These are phyloP conservation scores for Argentina silus DNA, from an alignment of 2,797 vertebrate genomes.

Conservation along the genomic window DNA sequence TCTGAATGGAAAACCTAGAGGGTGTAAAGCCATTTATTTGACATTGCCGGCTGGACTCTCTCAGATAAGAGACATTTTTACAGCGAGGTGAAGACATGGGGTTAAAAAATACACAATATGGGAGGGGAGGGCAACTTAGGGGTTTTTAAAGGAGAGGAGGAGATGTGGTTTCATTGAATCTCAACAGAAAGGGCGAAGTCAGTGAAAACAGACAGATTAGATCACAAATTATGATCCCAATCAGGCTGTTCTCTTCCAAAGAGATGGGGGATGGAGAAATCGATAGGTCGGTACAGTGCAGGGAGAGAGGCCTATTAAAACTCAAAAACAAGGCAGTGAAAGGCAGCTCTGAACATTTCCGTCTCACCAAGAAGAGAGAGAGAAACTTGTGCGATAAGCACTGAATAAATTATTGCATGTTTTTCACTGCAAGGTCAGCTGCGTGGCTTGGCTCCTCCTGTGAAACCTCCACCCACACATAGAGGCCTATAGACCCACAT, in stretches of 20 bases:
- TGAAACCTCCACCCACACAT: conserved; percentile 57
- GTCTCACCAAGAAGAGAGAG: conserved; percentile 9
- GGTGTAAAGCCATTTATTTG: conserved; percentile 64
- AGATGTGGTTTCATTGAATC: conserved; percentile 15
- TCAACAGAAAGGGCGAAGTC: conserved; percentile 17
- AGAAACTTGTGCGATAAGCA: conserved; percentile 61
- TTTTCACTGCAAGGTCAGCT: conserved; percentile 68
- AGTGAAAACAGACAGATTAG: conserved; percentile 55
- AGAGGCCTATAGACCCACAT: conserved; percentile 48
- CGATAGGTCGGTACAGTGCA: neutral
- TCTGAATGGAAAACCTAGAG: conserved; percentile 60
- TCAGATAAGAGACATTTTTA: conserved; percentile 67
- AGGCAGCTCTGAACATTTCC: neutral
- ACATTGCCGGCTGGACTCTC: conserved; percentile 66
- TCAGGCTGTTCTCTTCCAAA: conserved; percentile 54
- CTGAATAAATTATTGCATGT: conserved; percentile 69
- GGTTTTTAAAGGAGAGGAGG: neutral
- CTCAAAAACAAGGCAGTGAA: conserved; percentile 54
- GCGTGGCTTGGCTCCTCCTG: conserved; percentile 60
- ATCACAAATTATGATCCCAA: conserved; percentile 62
- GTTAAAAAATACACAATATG: conserved; percentile 58
- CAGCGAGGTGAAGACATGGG: conserved; percentile 45
- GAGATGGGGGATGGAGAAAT: conserved; percentile 21
- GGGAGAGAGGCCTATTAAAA: neutral
- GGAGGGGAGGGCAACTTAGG: conserved; percentile 4